These are phyloP conservation scores for Lithodes maja DNA, from an alignment of 2,888 invertebrate genomes.

Conservation along the genomic window DNA sequence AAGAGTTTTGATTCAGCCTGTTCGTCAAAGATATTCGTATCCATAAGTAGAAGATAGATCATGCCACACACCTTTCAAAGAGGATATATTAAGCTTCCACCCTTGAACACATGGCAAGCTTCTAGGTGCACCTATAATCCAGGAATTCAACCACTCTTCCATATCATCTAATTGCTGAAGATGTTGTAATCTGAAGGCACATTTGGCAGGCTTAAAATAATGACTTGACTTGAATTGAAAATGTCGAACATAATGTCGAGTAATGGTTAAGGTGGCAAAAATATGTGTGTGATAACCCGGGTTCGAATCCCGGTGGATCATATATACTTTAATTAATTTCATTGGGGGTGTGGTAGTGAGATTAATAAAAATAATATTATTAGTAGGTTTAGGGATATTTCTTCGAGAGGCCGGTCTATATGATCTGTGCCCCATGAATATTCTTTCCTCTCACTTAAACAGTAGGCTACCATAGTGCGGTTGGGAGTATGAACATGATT, in stretches of 20 bases:
- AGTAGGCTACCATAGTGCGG: too few species aligned
- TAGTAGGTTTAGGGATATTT: too few species aligned
- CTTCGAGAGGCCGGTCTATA: too few species aligned
- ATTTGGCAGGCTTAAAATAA: neutral
- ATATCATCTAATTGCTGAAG: neutral
- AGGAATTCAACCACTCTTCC: neutral
- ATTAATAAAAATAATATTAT: too few species aligned
- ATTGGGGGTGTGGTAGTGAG: too few species aligned
- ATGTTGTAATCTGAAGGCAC: neutral
- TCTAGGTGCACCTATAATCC: neutral
- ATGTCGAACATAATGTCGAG: conserved; percentile 6
- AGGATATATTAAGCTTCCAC: conserved; percentile 18
- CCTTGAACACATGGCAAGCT: conserved; percentile 12
- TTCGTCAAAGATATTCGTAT: conserved; percentile 7
- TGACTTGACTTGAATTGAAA: neutral
- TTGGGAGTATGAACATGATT: too few species aligned
- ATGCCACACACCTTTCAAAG: conserved; percentile 6
- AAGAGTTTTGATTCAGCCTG: conserved; percentile 4
- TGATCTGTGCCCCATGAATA: too few species aligned
- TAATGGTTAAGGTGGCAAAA: too few species aligned
- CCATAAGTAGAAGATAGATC: neutral
- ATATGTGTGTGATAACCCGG: too few species aligned
- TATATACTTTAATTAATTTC: too few species aligned
- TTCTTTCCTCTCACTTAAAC: too few species aligned
- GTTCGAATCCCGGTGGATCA: too few species aligned